Evolutionary conservation across 1,140 invertebrate genomes (phyloP).

Genomic region (Ladona fulva): DNA sequence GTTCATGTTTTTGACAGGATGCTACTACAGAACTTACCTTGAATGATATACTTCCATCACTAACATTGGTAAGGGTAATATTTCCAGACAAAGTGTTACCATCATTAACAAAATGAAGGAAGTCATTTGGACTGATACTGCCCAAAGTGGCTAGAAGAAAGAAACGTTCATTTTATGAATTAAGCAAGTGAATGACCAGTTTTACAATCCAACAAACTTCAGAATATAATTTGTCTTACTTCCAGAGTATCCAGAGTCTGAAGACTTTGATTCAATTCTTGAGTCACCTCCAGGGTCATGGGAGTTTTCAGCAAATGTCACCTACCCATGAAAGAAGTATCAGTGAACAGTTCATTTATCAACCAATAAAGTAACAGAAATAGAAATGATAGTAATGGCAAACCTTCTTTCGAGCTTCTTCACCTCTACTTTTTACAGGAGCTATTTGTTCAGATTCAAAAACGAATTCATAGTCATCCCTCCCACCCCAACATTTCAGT

Average conservation of each 20-base stretch:
- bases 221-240: conserved; percentile 10
- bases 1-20: too few relatives aligned
- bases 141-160: conserved; percentile 28
- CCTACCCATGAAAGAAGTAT: neutral
- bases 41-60: conserved; percentile 56
- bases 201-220: neutral
- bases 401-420: conserved; percentile 44
- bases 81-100: conserved; percentile 52
- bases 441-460: conserved; percentile 52
- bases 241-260: conserved; percentile 10
- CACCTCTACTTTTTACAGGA: conserved; percentile 30
- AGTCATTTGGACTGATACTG: conserved; percentile 45
- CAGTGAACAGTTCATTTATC: neutral
- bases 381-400: conserved; percentile 24
- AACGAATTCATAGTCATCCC: conserved; percentile 60
- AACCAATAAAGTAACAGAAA: conserved; percentile 14
- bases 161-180: neutral
- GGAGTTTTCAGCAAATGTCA: neutral
- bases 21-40: conserved; percentile 44
- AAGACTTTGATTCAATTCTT: neutral
- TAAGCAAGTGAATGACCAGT: neutral
- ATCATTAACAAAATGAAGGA: conserved; percentile 52
- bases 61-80: conserved; percentile 57
- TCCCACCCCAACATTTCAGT: conserved; percentile 74
- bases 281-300: neutral